phyloP scores from a whole-genome alignment of 2,888 invertebrate species.

The Rotaria socialis region DNA sequence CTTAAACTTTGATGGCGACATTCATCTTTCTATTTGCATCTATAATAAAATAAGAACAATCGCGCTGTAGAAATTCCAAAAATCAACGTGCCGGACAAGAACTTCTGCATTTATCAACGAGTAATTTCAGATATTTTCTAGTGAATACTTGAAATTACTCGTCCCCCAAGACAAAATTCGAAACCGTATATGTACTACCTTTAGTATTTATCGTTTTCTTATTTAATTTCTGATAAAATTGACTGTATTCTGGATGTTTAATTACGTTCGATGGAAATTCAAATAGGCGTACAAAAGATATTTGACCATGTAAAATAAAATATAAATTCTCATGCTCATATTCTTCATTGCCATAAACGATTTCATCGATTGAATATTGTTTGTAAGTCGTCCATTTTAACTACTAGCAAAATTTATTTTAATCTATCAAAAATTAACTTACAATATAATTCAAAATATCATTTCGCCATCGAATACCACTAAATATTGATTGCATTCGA shows the following conservation, averaged over 20 bases:
- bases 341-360: not conserved
- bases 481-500: slow-evolving; percentile 17
- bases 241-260: not conserved
- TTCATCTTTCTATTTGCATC: too few relatives aligned
- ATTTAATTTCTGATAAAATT: too few relatives aligned
- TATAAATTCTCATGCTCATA: not conserved
- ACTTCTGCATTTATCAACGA: too few relatives aligned
- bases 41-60: too few relatives aligned
- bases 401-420: not conserved
- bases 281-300: not conserved
- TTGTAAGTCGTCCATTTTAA: slow-evolving; percentile 7
- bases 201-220: not conserved
- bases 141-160: too few relatives aligned
- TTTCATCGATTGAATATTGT: slow-evolving; percentile 24
- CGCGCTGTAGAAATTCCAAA: too few relatives aligned
- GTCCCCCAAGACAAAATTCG: too few relatives aligned
- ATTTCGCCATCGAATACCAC: not conserved
- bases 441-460: slow-evolving; percentile 5
- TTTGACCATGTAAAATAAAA: slow-evolving; percentile 26
- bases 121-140: too few relatives aligned
- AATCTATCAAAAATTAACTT: not conserved
- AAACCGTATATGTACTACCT: too few relatives aligned
- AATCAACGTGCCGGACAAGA: too few relatives aligned
- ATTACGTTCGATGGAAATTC: not conserved
- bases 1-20: too few relatives aligned